Evolutionary conservation across 2,797 vertebrate species (phyloP).

Genomic region (Gouania willdenowi): DNA sequence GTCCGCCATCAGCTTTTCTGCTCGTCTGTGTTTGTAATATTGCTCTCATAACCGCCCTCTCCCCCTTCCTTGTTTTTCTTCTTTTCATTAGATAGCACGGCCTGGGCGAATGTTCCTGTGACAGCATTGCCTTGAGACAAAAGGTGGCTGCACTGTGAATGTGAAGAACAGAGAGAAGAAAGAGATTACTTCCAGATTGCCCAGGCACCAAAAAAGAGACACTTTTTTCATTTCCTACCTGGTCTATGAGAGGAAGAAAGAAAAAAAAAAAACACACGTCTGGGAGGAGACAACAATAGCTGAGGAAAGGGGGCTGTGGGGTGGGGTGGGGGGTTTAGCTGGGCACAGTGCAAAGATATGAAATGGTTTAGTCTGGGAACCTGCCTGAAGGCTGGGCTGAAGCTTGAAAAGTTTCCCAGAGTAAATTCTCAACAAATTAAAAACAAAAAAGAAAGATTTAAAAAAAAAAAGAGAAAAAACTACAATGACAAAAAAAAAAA

Average conservation of each 20-base stretch:
- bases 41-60: slow-evolving; percentile 27
- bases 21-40: slow-evolving; percentile 41
- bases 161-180: slow-evolving; percentile 69
- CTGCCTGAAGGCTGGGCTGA: slow-evolving; percentile 79
- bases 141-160: slow-evolving; percentile 85
- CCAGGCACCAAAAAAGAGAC: slow-evolving; percentile 82
- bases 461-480: slow-evolving; percentile 13
- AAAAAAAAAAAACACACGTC: slow-evolving; percentile 39
- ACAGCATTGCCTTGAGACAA: slow-evolving; percentile 95
- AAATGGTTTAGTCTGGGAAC: slow-evolving; percentile 83
- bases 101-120: slow-evolving; percentile 87
- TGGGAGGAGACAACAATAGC: slow-evolving; percentile 41
- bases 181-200: slow-evolving; percentile 94
- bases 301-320: slow-evolving; percentile 44
- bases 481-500: background rate
- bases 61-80: slow-evolving; percentile 7
- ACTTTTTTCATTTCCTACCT: slow-evolving; percentile 85
- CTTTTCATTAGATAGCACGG: slow-evolving; percentile 85
- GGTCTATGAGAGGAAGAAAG: slow-evolving; percentile 78
- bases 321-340: slow-evolving; percentile 56
- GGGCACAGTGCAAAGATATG: slow-evolving; percentile 80
- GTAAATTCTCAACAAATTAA: slow-evolving; percentile 70
- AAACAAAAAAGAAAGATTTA: slow-evolving; percentile 32
- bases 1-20: slow-evolving; percentile 41
- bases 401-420: slow-evolving; percentile 80